Evolutionary conservation across 2,797 vertebrate species (phyloP).

Genomic region (Vespertilio murinus): DNA sequence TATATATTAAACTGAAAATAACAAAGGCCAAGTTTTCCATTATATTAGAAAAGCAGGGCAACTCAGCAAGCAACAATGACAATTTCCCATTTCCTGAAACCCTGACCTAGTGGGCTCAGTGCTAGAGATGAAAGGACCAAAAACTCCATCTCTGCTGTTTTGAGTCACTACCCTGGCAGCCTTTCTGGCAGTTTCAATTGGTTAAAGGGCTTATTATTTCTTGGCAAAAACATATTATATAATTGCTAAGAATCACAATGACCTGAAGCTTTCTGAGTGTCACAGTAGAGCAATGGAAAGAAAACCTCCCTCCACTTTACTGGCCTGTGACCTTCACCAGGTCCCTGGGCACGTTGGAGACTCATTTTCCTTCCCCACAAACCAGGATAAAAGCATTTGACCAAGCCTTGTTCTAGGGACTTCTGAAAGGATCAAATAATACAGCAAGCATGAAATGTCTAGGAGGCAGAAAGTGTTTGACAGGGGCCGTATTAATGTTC

Average conservation of each 20-base stretch:
- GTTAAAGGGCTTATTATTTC: constrained; percentile 52
- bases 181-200: constrained; percentile 29
- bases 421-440: constrained; percentile 34
- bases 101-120: not conserved
- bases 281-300: not conserved
- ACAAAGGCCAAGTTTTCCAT: not conserved
- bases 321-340: not conserved
- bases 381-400: not conserved
- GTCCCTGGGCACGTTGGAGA: not conserved
- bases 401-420: not conserved
- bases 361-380: not conserved
- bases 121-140: not conserved
- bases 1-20: constrained; percentile 37
- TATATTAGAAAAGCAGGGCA: constrained; percentile 10
- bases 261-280: not conserved
- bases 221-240: constrained; percentile 30
- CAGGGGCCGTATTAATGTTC: not conserved
- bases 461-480: not conserved
- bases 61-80: not conserved
- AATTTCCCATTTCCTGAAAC: not conserved
- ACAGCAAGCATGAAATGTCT: not conserved
- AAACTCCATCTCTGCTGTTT: not conserved
- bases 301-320: not conserved
- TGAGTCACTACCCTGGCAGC: constrained; percentile 18
- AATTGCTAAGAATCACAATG: constrained; percentile 9